Evolutionary conservation across 1,140 invertebrate genomes (phyloP).

Genomic region (Ylistrum balloti): DNA sequence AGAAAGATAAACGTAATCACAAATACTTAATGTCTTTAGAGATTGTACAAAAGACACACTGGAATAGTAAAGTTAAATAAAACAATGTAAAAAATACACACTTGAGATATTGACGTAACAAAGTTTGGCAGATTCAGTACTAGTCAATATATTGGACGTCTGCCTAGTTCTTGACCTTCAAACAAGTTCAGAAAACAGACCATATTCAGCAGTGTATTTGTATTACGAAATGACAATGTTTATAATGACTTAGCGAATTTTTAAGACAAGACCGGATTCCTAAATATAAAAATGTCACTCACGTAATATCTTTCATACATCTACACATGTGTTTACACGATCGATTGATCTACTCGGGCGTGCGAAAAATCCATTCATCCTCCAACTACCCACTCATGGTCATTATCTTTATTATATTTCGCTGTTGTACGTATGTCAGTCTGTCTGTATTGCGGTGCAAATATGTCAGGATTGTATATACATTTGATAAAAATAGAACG

Average conservation of each 20-base stretch:
- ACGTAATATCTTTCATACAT: too few species aligned
- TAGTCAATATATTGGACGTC: neutral
- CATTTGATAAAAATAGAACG: neutral
- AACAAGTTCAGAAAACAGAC: conserved; percentile 22
- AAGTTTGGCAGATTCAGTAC: neutral
- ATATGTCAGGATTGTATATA: neutral
- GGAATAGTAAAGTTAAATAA: neutral
- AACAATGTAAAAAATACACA: neutral
- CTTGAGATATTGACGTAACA: neutral
- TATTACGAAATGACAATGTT: conserved; percentile 3
- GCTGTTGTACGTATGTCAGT: neutral
- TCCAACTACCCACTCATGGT: too few species aligned
- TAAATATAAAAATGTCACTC: too few species aligned
- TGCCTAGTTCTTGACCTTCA: conserved; percentile 6
- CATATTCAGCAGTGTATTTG: neutral
- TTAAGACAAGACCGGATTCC: neutral
- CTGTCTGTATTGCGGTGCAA: neutral
- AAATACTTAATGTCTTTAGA: neutral
- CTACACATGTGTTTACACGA: too few species aligned
- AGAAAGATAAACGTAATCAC: neutral
- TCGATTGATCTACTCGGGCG: too few species aligned
- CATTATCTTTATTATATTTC: neutral
- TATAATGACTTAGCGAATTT: neutral
- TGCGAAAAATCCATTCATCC: too few species aligned
- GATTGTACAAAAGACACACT: neutral